Conservation (phyloP, 2,888 invertebrate species). For the Calameuta pallipes region DNA sequence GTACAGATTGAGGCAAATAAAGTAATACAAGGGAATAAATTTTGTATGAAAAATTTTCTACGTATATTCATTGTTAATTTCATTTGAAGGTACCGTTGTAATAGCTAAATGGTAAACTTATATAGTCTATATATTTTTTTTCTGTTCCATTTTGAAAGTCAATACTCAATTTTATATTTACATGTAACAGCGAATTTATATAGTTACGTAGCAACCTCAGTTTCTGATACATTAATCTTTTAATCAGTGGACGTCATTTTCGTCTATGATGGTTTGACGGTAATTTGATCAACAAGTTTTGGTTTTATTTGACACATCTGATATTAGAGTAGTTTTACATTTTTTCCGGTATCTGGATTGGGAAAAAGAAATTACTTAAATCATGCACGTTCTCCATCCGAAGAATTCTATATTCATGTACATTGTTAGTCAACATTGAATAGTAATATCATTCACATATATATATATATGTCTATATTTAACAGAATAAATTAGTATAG, state of each 20-base stretch:
- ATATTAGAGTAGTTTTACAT: neutral
- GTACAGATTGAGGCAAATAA: neutral
- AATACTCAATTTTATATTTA: no score
- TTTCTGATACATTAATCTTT: neutral
- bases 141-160: no score
- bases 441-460: slow-evolving; percentile 6
- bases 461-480: slow-evolving; percentile 18
- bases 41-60: neutral
- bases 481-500: slow-evolving; percentile 28
- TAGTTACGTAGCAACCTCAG: no score
- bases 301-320: neutral
- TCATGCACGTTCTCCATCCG: neutral
- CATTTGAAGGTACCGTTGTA: no score
- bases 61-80: neutral
- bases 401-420: slow-evolving; percentile 16
- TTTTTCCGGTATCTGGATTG: neutral
- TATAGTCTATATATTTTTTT: no score
- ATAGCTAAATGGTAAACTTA: no score
- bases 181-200: no score
- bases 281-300: neutral
- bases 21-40: neutral
- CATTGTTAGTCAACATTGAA: slow-evolving; percentile 23
- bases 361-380: neutral
- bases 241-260: neutral
- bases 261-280: neutral